Conservation (phyloP, 2,888 invertebrate genomes). For the Drosophila meridionalis region DNA sequence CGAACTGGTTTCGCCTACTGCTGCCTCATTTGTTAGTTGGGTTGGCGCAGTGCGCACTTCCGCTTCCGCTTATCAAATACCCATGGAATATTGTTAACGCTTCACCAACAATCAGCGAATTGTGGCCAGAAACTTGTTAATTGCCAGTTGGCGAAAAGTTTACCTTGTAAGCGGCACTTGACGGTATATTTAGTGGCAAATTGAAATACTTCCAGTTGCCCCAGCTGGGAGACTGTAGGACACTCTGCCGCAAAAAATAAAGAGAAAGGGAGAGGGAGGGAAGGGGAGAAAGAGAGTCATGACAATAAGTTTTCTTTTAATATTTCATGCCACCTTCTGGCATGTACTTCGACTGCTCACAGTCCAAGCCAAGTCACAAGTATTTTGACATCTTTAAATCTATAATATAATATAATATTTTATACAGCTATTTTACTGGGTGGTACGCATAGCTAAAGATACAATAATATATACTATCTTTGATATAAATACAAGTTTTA, state of each 20-base stretch:
- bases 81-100: slow-evolving; percentile 42
- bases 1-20: slow-evolving; percentile 13
- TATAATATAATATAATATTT: background rate
- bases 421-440: no score
- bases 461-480: no score
- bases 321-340: background rate
- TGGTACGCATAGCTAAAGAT: no score
- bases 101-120: slow-evolving; percentile 36
- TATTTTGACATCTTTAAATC: background rate
- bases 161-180: slow-evolving; percentile 37
- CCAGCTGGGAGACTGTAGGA: background rate
- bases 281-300: background rate
- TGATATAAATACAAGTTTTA: background rate
- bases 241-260: background rate
- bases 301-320: background rate
- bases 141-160: slow-evolving; percentile 46
- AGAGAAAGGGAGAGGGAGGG: background rate
- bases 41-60: slow-evolving; percentile 36
- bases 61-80: slow-evolving; percentile 50
- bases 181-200: slow-evolving; percentile 12
- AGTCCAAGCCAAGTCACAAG: background rate
- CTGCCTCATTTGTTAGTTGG: background rate
- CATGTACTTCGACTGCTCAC: background rate
- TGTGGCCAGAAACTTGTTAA: slow-evolving; percentile 50
- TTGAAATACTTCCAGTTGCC: background rate